A percentile compares a stretch with the other conserved stretches of the same genome.
phyloP scores from a whole-genome alignment of 2,888 invertebrate genomes.

The Andricus curvator region DNA sequence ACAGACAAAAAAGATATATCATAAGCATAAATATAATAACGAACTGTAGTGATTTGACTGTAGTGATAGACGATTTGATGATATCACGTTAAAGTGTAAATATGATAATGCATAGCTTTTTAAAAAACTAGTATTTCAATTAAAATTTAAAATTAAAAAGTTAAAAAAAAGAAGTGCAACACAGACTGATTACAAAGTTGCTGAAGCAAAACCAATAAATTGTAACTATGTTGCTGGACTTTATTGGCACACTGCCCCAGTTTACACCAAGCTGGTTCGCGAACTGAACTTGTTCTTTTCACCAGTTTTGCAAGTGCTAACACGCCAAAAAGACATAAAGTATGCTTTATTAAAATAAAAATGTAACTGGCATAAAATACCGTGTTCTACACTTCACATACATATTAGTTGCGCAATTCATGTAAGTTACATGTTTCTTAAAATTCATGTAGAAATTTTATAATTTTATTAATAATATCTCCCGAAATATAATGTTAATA shows the following conservation, averaged over 20 bases:
- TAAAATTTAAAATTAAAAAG: background rate
- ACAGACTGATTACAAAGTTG: slow-evolving; percentile 11
- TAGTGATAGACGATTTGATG: background rate
- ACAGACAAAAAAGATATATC: slow-evolving; percentile 8
- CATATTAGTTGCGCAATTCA: too few relatives aligned
- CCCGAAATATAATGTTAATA: too few relatives aligned
- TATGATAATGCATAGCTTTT: background rate
- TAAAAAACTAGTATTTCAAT: background rate
- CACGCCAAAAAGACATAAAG: slow-evolving; percentile 19
- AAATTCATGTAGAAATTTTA: too few relatives aligned
- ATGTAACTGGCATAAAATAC: background rate
- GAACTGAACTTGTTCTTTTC: slow-evolving; percentile 5
- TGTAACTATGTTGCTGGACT: slow-evolving; percentile 19
- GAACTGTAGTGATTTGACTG: too few relatives aligned
- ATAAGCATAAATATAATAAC: slow-evolving; percentile 1
- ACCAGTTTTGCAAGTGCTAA: background rate
- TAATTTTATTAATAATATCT: too few relatives aligned
- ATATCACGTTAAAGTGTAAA: background rate
- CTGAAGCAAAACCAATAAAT: slow-evolving; percentile 1
- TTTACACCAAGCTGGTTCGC: slow-evolving; percentile 9
- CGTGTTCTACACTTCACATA: too few relatives aligned
- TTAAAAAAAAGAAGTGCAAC: background rate
- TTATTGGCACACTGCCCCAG: slow-evolving; percentile 32
- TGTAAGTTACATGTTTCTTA: too few relatives aligned
- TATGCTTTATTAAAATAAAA: background rate